Conservation (phyloP, 2,113 vertebrate species). For the Vireo altiloquus region DNA sequence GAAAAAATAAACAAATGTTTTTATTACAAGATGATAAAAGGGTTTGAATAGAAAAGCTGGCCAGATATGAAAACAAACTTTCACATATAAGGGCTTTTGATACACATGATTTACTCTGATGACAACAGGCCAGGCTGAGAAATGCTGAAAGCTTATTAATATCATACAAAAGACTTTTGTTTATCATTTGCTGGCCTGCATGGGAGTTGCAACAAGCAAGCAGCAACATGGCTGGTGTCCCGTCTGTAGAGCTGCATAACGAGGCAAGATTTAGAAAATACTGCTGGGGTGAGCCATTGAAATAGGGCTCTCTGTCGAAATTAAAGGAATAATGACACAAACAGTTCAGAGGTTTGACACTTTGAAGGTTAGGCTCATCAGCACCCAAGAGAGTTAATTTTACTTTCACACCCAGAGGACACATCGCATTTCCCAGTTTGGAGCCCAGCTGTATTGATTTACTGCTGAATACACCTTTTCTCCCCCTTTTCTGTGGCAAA, state of each 20-base stretch:
- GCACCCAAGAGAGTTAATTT: neutral
- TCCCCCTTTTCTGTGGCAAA: neutral
- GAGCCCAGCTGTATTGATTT: neutral
- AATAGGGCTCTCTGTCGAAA: slow-evolving; percentile 1
- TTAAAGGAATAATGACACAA: neutral
- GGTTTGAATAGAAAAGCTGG: slow-evolving; percentile 66
- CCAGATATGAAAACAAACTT: slow-evolving; percentile 81
- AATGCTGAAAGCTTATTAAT: slow-evolving; percentile 80
- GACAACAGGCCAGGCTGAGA: slow-evolving; percentile 66
- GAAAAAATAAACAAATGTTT: slow-evolving; percentile 81
- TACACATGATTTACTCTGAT: slow-evolving; percentile 75
- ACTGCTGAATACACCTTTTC: neutral
- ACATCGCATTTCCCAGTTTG: neutral
- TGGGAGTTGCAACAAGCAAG: slow-evolving; percentile 73
- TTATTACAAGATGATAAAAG: slow-evolving; percentile 78
- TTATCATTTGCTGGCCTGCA: slow-evolving; percentile 73
- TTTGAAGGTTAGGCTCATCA: neutral
- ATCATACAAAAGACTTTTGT: slow-evolving; percentile 81
- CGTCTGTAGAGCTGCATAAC: slow-evolving; percentile 52
- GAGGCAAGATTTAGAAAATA: slow-evolving; percentile 61
- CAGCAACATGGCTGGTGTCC: slow-evolving; percentile 63
- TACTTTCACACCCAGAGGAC: neutral
- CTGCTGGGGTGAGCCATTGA: neutral
- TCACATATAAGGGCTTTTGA: slow-evolving; percentile 75
- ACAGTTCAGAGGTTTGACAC: neutral